A percentile compares a stretch with the other conserved stretches of the same genome.
Evolutionary conservation across 2,797 vertebrate species (phyloP).

Genomic region (Sebastiscus albofasciatus): DNA sequence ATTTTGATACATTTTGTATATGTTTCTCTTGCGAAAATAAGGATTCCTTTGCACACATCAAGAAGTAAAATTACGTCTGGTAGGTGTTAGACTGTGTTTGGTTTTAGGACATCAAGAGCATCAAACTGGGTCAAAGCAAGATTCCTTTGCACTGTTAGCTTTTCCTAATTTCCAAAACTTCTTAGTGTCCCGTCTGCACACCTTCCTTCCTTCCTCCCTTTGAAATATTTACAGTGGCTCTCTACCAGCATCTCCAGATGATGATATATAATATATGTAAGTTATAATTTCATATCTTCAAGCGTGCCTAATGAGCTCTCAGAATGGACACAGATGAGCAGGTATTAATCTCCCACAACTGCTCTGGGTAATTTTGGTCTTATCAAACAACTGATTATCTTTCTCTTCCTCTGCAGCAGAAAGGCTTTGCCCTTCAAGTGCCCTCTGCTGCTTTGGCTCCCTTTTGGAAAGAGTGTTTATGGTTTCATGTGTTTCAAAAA

Average conservation of each 20-base stretch:
- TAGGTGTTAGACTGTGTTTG: background rate
- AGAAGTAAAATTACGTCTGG: background rate
- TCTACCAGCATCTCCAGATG: background rate
- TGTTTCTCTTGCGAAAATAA: background rate
- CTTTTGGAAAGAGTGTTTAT: background rate
- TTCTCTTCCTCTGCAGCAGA: constrained; percentile 17
- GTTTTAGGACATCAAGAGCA: constrained; percentile 1
- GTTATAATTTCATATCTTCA: constrained; percentile 14
- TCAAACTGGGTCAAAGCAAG: constrained; percentile 23
- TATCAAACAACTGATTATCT: constrained; percentile 46
- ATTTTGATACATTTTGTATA: background rate
- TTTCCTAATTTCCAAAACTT: background rate
- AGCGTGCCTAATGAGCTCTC: constrained; percentile 39
- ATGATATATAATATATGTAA: background rate
- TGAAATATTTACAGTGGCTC: constrained; percentile 4
- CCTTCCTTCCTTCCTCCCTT: background rate
- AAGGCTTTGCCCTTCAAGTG: constrained; percentile 7
- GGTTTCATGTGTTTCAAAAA: background rate
- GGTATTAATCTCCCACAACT: constrained; percentile 54
- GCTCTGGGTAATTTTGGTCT: constrained; percentile 24
- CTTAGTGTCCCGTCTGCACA: background rate
- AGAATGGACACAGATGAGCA: constrained; percentile 57
- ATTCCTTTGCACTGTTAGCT: background rate
- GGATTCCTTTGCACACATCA: background rate
- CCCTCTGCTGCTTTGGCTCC: constrained; percentile 5